These are phyloP conservation scores for Jacana jacana DNA, from an alignment of 2,113 vertebrate genomes.

Conservation along the genomic window DNA sequence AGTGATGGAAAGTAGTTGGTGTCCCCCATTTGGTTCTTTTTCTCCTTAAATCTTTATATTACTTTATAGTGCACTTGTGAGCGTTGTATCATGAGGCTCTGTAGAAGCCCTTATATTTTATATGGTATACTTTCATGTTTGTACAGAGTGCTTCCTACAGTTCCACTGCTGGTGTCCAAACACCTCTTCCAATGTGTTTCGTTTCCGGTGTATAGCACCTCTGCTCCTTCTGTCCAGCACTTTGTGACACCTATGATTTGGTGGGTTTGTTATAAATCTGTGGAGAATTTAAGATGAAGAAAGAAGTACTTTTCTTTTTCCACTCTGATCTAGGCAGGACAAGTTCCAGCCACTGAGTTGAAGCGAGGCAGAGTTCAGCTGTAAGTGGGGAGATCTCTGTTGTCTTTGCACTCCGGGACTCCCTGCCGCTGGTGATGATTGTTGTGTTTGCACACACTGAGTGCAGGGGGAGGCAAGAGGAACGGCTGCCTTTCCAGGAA, in stretches of 20 bases:
- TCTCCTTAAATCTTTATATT: background rate
- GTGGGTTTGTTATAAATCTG: background rate
- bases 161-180: background rate
- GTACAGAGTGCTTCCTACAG: background rate
- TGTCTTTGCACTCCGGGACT: background rate
- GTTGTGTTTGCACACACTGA: background rate
- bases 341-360: background rate
- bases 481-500: background rate
- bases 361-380: background rate
- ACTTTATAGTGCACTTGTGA: background rate
- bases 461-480: background rate
- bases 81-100: background rate
- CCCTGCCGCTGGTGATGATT: background rate
- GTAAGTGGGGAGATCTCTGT: background rate
- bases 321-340: background rate
- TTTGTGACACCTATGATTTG: background rate
- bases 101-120: background rate
- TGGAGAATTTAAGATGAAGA: background rate
- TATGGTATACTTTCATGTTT: background rate
- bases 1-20: background rate
- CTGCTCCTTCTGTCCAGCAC: background rate
- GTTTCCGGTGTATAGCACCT: background rate
- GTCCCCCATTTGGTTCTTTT: accelerated
- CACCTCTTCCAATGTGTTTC: background rate
- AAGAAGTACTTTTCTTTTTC: background rate